A percentile compares a stretch with the other conserved stretches of the same genome.
Evolutionary conservation across 2,113 vertebrate species (phyloP).

Genomic region (Ophthalmolycus amberensis): DNA sequence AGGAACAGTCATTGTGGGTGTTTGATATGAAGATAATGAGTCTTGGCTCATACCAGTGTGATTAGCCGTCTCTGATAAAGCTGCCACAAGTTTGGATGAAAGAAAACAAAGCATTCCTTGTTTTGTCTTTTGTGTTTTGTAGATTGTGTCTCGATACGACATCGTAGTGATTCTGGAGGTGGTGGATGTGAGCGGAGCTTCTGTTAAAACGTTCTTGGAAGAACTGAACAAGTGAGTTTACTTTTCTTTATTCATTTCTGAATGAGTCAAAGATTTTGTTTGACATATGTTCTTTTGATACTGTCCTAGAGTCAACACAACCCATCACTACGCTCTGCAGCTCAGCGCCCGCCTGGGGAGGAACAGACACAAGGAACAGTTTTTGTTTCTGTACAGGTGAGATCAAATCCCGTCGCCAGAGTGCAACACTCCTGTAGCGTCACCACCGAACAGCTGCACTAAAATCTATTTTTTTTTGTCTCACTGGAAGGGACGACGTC

Average conservation of each 20-base stretch:
- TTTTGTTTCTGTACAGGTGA: constrained; percentile 80
- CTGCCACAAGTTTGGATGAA: not conserved
- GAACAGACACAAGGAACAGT: constrained; percentile 80
- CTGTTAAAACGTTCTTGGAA: constrained; percentile 64
- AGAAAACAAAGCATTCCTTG: not conserved
- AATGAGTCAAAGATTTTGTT: constrained; percentile 3
- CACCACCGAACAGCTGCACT: not conserved
- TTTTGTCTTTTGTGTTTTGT: not conserved
- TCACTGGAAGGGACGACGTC: constrained; percentile 56
- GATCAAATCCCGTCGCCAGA: not conserved
- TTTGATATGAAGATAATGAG: not conserved
- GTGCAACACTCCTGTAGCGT: not conserved
- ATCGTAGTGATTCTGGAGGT: constrained; percentile 80
- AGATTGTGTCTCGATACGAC: constrained; percentile 80
- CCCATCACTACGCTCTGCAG: constrained; percentile 65
- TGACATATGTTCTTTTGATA: not conserved
- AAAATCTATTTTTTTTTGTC: not conserved
- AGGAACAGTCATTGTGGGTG: not conserved
- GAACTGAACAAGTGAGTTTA: constrained; percentile 74
- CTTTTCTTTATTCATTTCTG: not conserved
- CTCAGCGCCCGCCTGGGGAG: constrained; percentile 75
- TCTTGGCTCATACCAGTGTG: not conserved
- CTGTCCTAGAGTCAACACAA: constrained; percentile 57
- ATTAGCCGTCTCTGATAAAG: not conserved
- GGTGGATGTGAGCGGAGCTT: constrained; percentile 69